phyloP scores from a whole-genome alignment of 2,113 vertebrate species.

The Ceyx cyanopectus region DNA sequence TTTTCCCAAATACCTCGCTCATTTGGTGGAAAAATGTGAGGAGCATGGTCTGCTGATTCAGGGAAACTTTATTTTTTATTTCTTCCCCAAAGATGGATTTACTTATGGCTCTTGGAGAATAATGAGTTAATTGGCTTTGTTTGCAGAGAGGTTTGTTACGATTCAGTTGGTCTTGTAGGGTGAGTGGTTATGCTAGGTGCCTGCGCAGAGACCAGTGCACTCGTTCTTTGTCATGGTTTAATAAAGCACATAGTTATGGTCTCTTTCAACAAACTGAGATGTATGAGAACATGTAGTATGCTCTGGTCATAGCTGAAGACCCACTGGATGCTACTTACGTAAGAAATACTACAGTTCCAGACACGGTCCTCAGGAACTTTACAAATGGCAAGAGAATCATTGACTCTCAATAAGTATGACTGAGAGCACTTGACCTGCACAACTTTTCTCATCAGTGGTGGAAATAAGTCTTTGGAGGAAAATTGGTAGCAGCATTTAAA shows the following conservation, averaged over 20 bases:
- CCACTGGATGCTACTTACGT: neutral
- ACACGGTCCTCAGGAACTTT: neutral
- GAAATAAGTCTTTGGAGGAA: neutral
- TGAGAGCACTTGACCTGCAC: neutral
- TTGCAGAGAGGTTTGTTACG: neutral
- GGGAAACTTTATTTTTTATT: too few relatives aligned
- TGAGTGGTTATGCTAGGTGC: neutral
- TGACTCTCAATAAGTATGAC: neutral
- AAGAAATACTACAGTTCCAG: neutral
- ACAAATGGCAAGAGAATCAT: neutral
- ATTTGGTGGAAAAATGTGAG: neutral
- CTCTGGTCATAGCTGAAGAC: neutral
- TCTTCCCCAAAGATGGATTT: neutral
- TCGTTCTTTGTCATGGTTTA: neutral
- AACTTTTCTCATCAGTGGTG: neutral
- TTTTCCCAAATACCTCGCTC: neutral
- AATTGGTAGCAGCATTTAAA: neutral
- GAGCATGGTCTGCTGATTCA: neutral
- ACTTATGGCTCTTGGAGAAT: neutral
- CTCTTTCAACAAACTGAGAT: neutral
- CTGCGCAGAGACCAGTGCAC: neutral
- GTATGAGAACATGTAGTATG: neutral
- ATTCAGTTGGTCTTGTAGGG: neutral
- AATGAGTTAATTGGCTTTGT: neutral
- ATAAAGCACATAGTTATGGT: neutral